Conservation (phyloP, 2,888 invertebrate species). For the Tetrapedia diversipes region DNA sequence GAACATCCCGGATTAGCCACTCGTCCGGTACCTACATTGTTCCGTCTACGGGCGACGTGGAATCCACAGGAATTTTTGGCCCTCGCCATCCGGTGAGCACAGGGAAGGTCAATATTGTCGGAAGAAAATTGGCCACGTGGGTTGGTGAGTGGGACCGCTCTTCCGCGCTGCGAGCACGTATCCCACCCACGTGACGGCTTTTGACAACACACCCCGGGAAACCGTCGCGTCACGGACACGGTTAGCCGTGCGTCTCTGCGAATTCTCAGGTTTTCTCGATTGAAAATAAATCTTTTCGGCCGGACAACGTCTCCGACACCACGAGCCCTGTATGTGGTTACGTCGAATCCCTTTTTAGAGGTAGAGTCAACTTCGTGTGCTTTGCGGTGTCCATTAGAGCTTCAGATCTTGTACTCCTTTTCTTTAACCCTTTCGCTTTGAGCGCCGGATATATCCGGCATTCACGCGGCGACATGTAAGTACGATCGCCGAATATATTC, state of each 20-base stretch:
- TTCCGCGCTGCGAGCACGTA: conserved; percentile 63
- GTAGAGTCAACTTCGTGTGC: no score
- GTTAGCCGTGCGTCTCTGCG: conserved; percentile 23
- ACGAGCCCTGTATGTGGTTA: neutral
- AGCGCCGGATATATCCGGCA: no score
- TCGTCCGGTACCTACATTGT: conserved; percentile 59
- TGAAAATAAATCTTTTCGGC: conserved; percentile 44
- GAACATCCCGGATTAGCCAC: conserved; percentile 68
- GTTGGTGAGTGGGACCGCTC: conserved; percentile 45
- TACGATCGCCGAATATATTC: no score
- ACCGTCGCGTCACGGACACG: conserved; percentile 23
- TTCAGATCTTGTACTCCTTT: neutral
- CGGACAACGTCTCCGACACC: neutral
- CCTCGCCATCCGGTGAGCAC: conserved; percentile 39
- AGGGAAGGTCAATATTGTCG: conserved; percentile 73
- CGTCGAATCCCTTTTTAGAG: conserved; percentile 3
- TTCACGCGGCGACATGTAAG: no score
- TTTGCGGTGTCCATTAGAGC: neutral
- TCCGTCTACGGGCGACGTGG: conserved; percentile 49
- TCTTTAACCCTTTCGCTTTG: neutral
- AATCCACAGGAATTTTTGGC: conserved; percentile 69
- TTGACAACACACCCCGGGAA: conserved; percentile 51
- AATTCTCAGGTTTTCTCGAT: conserved; percentile 25
- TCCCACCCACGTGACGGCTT: conserved; percentile 37
- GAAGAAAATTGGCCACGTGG: conserved; percentile 74